Base-by-base conservation (phyloP, 2,797 vertebrate species). In the Takifugu rubripes region DNA sequence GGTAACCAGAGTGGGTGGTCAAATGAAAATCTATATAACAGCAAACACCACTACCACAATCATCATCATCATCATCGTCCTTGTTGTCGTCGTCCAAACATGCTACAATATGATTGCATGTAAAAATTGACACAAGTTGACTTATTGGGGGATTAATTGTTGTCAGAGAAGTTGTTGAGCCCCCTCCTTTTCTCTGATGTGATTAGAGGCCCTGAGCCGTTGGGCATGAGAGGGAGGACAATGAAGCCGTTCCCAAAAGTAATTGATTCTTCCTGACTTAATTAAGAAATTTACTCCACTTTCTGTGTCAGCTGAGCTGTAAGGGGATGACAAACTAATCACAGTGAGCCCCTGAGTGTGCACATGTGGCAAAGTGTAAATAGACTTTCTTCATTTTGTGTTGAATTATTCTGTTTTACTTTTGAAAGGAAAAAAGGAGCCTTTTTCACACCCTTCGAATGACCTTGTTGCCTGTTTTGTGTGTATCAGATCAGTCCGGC, bases 181-280 rank as follows among this genome's bases (percentile, higher is more conserved):
- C 46, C 7, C 61, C 50, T 40, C 25, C 61, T 26, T 48, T 46
- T 66, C 36, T 52, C n/a, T 77, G 70, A 74, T 72, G 67, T 75
- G 71, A 77, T 86, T 83, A 82, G 78, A 78, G 66, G 75, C 74
- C 70, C 63, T 54, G 65, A 77, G 75, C 75, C 62, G 59, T 54
- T 40, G 62, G 72, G 71, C 70, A 68, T 61, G 74, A 69, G 72
- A 77, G 77, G 68, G 61, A 77, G 68, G 74, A 82, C 80, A 83
- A 83, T 77, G 70, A 25, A 80, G 77, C 73, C 70, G 52, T 64
- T 85, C 81, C 81, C 74, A 84, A 82, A 87, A 84, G 82, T 81
- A 86, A 85, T 84, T 77, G 77, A 75, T 79, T 84, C 70, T 78
- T 79, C 82, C 79, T 55, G 53, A 83, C 75, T 84, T 85, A 87